Conservation (phyloP, 2,888 invertebrate genomes). For the Cerastis rubricosa region DNA sequence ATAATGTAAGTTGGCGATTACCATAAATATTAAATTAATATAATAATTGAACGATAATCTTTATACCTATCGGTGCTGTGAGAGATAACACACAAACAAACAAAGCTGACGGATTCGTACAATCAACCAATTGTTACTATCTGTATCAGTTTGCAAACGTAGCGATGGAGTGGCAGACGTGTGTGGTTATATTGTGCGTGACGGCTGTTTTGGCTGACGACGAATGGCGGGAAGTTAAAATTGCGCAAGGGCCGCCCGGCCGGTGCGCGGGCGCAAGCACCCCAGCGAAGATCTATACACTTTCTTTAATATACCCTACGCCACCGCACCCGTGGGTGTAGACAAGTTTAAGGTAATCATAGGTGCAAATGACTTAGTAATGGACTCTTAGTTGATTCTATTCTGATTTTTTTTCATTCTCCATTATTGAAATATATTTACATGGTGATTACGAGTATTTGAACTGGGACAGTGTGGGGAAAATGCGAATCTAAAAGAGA, state of each 20-base stretch:
- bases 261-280: conserved; percentile 68
- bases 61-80: background rate
- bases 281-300: conserved; percentile 64
- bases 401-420: background rate
- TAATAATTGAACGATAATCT: background rate
- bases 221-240: conserved; percentile 66
- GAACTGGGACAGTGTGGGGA: background rate
- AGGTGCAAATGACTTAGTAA: background rate
- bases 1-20: background rate
- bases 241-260: conserved; percentile 13
- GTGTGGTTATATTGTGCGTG: conserved; percentile 22
- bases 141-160: conserved; percentile 7
- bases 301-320: conserved; percentile 77
- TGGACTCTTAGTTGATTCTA: background rate
- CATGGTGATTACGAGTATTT: no score
- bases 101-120: background rate
- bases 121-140: background rate
- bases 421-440: no score
- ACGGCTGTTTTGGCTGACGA: conserved; percentile 31
- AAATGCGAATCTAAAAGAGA: no score
- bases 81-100: background rate
- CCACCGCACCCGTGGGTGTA: conserved; percentile 72
- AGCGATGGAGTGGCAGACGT: conserved; percentile 49
- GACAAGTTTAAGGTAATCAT: conserved; percentile 69
- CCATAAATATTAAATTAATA: background rate